Evolutionary conservation across 2,113 vertebrate genomes (phyloP).

Genomic region (Centrocercus urophasianus): DNA sequence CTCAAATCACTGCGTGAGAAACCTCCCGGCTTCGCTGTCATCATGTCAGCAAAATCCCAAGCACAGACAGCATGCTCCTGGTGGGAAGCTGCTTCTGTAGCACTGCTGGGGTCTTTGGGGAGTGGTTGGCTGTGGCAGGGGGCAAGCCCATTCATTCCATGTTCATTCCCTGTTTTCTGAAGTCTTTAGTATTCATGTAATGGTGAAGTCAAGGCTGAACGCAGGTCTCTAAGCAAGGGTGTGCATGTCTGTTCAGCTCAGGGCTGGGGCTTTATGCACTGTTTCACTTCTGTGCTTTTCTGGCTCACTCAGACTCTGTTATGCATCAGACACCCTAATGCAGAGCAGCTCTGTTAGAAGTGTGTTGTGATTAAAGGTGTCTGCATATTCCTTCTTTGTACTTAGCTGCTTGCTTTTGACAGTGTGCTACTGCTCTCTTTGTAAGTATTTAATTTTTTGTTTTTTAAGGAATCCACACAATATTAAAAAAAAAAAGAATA

Average conservation of each 20-base stretch:
- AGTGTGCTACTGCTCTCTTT: background rate
- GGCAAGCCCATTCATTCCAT: background rate
- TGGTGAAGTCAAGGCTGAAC: background rate
- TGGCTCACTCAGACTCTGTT: background rate
- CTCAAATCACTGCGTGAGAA: accelerated
- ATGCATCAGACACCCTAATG: background rate
- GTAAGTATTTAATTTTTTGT: background rate
- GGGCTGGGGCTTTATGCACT: background rate
- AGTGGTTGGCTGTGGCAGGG: background rate
- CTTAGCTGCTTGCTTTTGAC: background rate
- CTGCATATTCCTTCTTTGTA: background rate
- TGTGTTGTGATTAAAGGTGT: background rate
- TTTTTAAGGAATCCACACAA: background rate
- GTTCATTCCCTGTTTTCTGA: background rate
- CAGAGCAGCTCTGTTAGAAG: background rate
- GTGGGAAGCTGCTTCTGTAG: background rate
- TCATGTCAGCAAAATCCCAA: background rate
- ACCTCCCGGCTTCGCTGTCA: background rate
- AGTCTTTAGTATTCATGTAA: background rate
- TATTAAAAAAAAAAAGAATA: background rate
- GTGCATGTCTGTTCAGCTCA: background rate
- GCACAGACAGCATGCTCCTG: background rate
- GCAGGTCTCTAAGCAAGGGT: background rate
- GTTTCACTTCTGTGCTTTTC: background rate
- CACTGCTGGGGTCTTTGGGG: background rate